These are phyloP conservation scores for Channallabes apus DNA, from an alignment of 2,797 vertebrate genomes.

Conservation along the genomic window DNA sequence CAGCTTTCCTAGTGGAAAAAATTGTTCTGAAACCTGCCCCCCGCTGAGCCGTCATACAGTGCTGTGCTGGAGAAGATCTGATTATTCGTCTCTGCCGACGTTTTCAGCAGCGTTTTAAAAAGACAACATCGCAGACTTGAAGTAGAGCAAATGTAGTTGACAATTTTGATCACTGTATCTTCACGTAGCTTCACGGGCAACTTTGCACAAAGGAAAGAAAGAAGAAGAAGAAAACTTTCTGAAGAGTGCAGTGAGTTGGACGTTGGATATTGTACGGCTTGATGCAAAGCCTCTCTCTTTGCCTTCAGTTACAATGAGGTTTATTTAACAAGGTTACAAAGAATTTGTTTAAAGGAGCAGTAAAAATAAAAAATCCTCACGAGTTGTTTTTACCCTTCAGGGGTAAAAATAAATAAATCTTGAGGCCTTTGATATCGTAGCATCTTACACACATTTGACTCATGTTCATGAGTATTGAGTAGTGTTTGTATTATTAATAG, in stretches of 20 bases:
- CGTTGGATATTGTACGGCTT: not conserved
- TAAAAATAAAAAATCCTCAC: not conserved
- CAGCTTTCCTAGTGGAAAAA: not conserved
- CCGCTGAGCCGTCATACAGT: not conserved
- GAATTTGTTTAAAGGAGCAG: not conserved
- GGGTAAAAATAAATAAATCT: not conserved
- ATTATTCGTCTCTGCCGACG: not conserved
- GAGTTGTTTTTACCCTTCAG: not conserved
- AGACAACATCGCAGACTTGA: slow-evolving; percentile 1
- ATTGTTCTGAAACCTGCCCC: not conserved
- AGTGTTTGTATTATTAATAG: not conserved
- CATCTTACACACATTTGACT: not conserved
- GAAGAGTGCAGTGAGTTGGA: not conserved
- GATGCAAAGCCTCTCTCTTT: not conserved
- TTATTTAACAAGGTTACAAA: not conserved
- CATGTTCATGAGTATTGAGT: not conserved
- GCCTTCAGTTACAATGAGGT: slow-evolving; percentile 3
- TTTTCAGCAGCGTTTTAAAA: slow-evolving; percentile 4
- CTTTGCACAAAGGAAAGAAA: not conserved
- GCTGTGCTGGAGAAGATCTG: not conserved
- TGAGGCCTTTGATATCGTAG: not conserved
- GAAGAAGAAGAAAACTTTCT: not conserved
- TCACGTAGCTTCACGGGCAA: not conserved
- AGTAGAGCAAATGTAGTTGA: not conserved
- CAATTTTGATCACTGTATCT: not conserved